Percentiles rank a stretch among this genome's conserved stretches.
Conservation (phyloP, 2,113 vertebrate species). For the Rhea americana region DNA sequence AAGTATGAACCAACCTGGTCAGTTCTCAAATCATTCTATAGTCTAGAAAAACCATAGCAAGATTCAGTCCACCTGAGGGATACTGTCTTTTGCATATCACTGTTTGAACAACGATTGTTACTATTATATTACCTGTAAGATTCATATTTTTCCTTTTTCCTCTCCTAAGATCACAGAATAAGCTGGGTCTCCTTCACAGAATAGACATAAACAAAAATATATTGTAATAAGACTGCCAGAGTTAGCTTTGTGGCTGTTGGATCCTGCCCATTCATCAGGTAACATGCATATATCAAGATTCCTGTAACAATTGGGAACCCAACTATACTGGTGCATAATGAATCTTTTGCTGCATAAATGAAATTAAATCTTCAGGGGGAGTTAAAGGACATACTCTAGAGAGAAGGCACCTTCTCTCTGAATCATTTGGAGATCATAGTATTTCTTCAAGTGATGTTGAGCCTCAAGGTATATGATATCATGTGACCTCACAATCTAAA, state of each 20-base stretch:
- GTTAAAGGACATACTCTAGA: background rate
- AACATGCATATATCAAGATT: background rate
- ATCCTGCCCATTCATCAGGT: background rate
- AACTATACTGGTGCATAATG: background rate
- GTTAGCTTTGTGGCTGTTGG: background rate
- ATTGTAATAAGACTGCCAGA: background rate
- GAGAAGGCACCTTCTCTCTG: background rate
- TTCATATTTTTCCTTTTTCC: background rate
- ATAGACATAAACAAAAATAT: background rate
- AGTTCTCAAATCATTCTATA: background rate
- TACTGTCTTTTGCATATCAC: background rate
- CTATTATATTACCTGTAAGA: background rate
- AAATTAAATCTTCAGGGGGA: background rate
- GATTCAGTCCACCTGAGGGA: background rate
- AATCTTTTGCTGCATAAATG: background rate
- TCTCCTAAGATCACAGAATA: background rate
- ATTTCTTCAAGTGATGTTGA: background rate
- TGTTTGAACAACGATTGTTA: background rate
- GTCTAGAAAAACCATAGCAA: background rate
- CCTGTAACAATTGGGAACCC: background rate
- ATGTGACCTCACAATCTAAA: background rate
- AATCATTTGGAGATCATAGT: background rate
- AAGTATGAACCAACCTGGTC: background rate
- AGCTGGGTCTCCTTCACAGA: background rate
- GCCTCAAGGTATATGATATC: background rate